These are phyloP conservation scores for Triplophysa rosa DNA, from an alignment of 2,113 vertebrate species.

Conservation along the genomic window DNA sequence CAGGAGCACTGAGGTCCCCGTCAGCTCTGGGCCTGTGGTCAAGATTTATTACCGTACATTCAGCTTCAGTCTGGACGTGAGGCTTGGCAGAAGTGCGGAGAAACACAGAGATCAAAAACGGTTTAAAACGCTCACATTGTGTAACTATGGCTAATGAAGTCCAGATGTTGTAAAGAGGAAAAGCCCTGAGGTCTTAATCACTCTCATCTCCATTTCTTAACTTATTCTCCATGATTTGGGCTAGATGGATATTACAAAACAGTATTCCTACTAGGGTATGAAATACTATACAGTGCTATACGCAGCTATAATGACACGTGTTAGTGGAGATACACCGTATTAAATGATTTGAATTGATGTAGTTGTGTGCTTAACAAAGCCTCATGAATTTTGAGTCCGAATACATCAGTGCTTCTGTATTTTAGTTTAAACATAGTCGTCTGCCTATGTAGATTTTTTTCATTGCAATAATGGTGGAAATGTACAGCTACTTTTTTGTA, in stretches of 20 bases:
- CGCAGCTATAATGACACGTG: not conserved
- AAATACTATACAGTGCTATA: too few species aligned
- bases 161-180: constrained; percentile 50
- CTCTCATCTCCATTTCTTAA: not conserved
- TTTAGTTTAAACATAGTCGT: too few species aligned
- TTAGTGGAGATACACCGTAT: not conserved
- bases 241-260: too few species aligned
- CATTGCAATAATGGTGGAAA: too few species aligned
- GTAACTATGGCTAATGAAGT: constrained; percentile 52
- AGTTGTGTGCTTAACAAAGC: too few species aligned
- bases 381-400: too few species aligned
- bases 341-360: not conserved
- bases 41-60: constrained; percentile 46
- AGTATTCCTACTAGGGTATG: too few species aligned
- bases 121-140: constrained; percentile 54
- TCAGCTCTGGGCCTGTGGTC: constrained; percentile 27
- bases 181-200: constrained; percentile 10
- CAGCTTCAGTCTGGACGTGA: constrained; percentile 49
- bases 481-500: too few species aligned
- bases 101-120: constrained; percentile 53
- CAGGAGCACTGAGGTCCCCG: constrained; percentile 2
- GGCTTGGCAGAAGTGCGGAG: constrained; percentile 52
- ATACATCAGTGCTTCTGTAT: too few species aligned
- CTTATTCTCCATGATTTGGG: too few species aligned
- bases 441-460: too few species aligned